These are phyloP conservation scores for Cololabis saira DNA, from an alignment of 2,113 vertebrate species.

Conservation along the genomic window DNA sequence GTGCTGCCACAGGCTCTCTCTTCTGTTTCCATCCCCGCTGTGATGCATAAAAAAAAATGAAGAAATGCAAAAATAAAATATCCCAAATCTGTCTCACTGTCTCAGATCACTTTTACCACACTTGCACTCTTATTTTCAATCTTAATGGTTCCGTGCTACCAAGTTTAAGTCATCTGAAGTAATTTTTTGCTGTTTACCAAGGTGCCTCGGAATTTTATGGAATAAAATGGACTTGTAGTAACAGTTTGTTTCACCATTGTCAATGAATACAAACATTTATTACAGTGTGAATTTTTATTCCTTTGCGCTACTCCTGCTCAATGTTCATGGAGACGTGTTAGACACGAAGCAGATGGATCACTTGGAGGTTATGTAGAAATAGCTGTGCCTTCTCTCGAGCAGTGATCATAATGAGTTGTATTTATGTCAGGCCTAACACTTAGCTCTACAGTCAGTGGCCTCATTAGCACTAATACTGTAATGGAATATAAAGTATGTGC, in stretches of 20 bases:
- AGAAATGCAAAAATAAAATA: slow-evolving; percentile 35
- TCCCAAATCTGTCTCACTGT: neutral
- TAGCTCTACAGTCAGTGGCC: slow-evolving; percentile 57
- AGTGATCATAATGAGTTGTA: slow-evolving; percentile 68
- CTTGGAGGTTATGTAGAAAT: slow-evolving; percentile 15
- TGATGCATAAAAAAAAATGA: slow-evolving; percentile 35
- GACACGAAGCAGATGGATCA: neutral
- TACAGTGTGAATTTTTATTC: slow-evolving; percentile 1
- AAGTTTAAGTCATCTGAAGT: slow-evolving; percentile 8
- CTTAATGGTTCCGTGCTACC: slow-evolving; percentile 35
- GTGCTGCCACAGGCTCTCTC: slow-evolving; percentile 35
- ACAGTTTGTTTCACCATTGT: neutral
- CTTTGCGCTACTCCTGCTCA: no score
- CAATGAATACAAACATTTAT: slow-evolving; percentile 24
- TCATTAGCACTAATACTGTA: slow-evolving; percentile 72
- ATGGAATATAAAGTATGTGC: slow-evolving; percentile 54
- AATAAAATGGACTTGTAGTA: slow-evolving; percentile 3
- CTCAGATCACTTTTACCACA: slow-evolving; percentile 31
- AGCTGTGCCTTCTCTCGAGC: slow-evolving; percentile 26
- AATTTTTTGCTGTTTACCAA: slow-evolving; percentile 17
- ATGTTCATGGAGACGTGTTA: no score
- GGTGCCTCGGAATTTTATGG: slow-evolving; percentile 9
- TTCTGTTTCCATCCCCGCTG: slow-evolving; percentile 7
- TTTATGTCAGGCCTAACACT: slow-evolving; percentile 59
- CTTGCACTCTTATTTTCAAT: slow-evolving; percentile 31